phyloP scores from a whole-genome alignment of 2,113 vertebrate genomes.

The Colinus virginianus region DNA sequence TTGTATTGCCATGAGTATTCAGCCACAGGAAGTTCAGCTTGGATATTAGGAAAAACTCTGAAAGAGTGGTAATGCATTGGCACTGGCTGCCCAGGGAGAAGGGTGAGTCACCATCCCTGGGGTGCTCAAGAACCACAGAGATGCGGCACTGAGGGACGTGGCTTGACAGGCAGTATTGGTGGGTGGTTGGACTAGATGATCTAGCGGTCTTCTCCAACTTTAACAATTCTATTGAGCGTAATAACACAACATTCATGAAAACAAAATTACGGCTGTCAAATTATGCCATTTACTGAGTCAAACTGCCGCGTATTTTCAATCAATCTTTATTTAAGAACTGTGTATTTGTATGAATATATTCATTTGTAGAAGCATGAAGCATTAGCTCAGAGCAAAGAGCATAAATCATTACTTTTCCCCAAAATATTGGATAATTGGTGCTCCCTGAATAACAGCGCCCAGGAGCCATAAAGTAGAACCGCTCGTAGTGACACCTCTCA shows the following conservation, averaged over 20 bases:
- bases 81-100: no score
- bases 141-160: no score
- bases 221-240: no score
- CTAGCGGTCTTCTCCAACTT: no score
- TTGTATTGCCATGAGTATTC: neutral
- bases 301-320: no score
- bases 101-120: no score
- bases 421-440: neutral
- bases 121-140: no score
- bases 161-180: no score
- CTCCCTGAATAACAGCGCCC: neutral
- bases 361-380: neutral
- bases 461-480: neutral
- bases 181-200: no score
- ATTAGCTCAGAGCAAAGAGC: neutral
- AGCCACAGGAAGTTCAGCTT: no score
- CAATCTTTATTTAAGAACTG: neutral
- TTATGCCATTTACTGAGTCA: neutral
- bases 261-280: neutral
- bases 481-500: neutral
- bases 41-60: no score
- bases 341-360: neutral
- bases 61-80: no score
- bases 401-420: neutral
- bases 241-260: neutral